phyloP scores from a whole-genome alignment of 2,113 vertebrate genomes.

The Percina caprodes region DNA sequence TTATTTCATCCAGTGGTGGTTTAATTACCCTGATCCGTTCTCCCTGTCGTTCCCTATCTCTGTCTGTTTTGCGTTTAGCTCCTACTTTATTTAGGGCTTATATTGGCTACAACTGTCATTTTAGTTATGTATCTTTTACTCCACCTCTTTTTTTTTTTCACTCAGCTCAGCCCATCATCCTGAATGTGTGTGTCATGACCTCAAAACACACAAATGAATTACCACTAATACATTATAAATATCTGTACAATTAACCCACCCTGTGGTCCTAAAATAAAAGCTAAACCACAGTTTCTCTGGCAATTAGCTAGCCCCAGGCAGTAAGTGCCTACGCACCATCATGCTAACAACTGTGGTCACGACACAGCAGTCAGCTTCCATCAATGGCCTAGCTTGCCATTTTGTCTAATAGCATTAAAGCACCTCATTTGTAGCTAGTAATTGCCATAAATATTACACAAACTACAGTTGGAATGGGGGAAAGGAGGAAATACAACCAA shows the following conservation, averaged over 20 bases:
- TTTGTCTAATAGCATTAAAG: slow-evolving; percentile 83
- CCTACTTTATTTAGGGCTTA: neutral
- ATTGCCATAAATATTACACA: slow-evolving; percentile 86
- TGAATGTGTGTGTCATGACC: slow-evolving; percentile 2
- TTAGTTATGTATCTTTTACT: neutral
- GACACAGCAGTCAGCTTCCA: slow-evolving; percentile 64
- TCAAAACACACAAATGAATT: slow-evolving; percentile 33
- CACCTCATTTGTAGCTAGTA: slow-evolving; percentile 84
- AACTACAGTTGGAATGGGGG: slow-evolving; percentile 75
- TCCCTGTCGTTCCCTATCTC: neutral
- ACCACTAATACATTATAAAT: slow-evolving; percentile 33
- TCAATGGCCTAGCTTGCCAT: slow-evolving; percentile 66
- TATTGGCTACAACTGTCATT: neutral
- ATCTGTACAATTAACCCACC: slow-evolving; percentile 23
- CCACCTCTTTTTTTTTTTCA: slow-evolving; percentile 6
- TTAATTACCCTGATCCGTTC: neutral
- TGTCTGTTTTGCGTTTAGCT: neutral
- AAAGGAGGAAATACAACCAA: slow-evolving; percentile 76
- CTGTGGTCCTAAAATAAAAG: slow-evolving; percentile 40
- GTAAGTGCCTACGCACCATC: slow-evolving; percentile 62
- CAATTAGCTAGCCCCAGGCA: slow-evolving; percentile 72
- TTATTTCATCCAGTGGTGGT: neutral
- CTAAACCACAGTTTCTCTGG: slow-evolving; percentile 62
- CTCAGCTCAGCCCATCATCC: neutral
- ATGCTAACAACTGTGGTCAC: slow-evolving; percentile 64